Conservation (phyloP, 2,797 vertebrate genomes). For the Acipenser oxyrinchus region DNA sequence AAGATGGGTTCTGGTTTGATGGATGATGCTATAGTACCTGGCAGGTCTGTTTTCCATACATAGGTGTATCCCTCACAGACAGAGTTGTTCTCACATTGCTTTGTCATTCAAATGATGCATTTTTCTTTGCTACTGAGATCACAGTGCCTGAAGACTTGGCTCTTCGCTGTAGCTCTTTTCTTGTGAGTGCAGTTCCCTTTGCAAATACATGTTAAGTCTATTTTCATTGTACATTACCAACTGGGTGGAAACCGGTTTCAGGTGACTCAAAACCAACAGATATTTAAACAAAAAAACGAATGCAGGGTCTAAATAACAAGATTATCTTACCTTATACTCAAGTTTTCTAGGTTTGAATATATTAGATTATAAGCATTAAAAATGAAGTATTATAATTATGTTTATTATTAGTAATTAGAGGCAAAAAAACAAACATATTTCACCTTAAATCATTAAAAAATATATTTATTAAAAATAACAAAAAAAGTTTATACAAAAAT, state of each 20-base stretch:
- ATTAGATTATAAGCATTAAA: no score
- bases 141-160: not conserved
- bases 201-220: slow-evolving; percentile 8
- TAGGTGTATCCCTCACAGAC: slow-evolving; percentile 18
- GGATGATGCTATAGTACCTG: not conserved
- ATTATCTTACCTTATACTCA: no score
- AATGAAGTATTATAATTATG: no score
- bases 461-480: no score
- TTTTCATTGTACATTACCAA: slow-evolving; percentile 8
- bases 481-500: slow-evolving; percentile 1
- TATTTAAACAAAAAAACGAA: slow-evolving; percentile 2
- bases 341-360: no score
- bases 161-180: not conserved
- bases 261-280: slow-evolving; percentile 3
- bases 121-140: not conserved
- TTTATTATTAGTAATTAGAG: no score
- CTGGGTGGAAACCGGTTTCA: slow-evolving; percentile 8
- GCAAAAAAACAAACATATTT: no score
- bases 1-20: slow-evolving; percentile 31
- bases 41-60: slow-evolving; percentile 6
- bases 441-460: no score
- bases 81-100: slow-evolving; percentile 16
- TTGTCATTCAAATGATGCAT: slow-evolving; percentile 12
- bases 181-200: not conserved
- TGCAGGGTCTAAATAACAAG: no score